These are phyloP conservation scores for Ictalurus furcatus DNA, from an alignment of 2,113 vertebrate genomes.

Conservation along the genomic window DNA sequence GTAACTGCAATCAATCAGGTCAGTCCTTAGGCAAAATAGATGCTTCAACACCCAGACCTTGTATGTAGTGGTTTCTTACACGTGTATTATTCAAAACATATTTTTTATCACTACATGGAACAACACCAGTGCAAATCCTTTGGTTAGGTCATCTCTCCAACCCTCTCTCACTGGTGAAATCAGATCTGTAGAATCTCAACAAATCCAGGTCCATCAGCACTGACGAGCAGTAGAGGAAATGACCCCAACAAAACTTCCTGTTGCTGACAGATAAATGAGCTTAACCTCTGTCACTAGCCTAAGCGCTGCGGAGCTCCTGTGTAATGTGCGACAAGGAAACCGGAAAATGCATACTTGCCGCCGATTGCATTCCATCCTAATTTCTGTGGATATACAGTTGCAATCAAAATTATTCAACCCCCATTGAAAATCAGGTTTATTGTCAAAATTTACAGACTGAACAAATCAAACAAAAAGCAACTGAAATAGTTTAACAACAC, in stretches of 20 bases:
- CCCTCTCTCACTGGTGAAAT: slow-evolving; percentile 10
- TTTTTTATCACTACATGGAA: not conserved
- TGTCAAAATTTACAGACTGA: too few species aligned
- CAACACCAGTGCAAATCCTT: not conserved
- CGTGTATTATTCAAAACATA: slow-evolving; percentile 17
- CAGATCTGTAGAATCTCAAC: slow-evolving; percentile 43
- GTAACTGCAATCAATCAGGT: slow-evolving; percentile 25
- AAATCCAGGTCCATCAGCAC: slow-evolving; percentile 37
- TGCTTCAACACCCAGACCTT: not conserved
- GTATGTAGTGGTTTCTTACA: slow-evolving; percentile 21
- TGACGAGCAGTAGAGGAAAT: slow-evolving; percentile 39
- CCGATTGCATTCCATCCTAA: not conserved
- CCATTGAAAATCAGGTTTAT: too few species aligned
- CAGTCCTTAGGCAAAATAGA: slow-evolving; percentile 23
- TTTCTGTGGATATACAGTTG: not conserved
- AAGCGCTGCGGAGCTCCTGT: slow-evolving; percentile 37
- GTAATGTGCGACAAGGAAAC: slow-evolving; percentile 7
- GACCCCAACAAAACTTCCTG: slow-evolving; percentile 48
- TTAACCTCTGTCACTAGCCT: slow-evolving; percentile 28
- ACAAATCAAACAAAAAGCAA: too few species aligned
- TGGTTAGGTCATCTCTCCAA: slow-evolving; percentile 8
- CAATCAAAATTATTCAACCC: too few species aligned
- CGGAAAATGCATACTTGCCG: not conserved
- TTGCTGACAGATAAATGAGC: slow-evolving; percentile 51
- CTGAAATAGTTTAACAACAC: too few species aligned